Evolutionary conservation across 2,797 vertebrate genomes (phyloP), one percentile per base, ranked within the genome.

Genomic region (Neoniphon sammara): DNA sequence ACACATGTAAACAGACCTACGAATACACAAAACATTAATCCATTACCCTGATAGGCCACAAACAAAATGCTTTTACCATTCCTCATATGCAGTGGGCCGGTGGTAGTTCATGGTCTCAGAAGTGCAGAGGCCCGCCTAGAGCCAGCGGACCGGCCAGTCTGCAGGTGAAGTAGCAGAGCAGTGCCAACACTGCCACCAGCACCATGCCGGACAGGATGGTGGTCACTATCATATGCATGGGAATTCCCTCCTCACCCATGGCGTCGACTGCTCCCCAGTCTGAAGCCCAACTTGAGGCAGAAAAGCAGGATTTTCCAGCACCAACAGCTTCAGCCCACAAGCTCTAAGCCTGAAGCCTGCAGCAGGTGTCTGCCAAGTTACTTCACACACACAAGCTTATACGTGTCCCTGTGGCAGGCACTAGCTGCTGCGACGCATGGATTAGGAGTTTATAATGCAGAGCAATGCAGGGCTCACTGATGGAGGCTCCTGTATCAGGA

Each of bases 161-260:
- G 90, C 94, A 95, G 82, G 87, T 93, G 54, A 94, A 94, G 84
- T 73, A 95, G 83, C 94, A 95, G 9, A 95, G 89, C 60, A 94
- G 65, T 0, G 53, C 77, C 79, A 95, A 54, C 21, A 93, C 90
- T 0, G 77, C 84, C 10, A 92, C 12, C 34, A 94, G 69, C 59
- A 95, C 42, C 1, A 84, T 3, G 23, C 81, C 85, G 12, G 80
- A 84, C 54, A 94, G 80, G 2, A 79, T 46, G 1, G 89, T 70
- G n/a, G 92, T 94, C 78, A 94, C 25, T 15, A 91, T 59, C 12
- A 93, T 15, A 36, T 90, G 65, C 57, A 27, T 4, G 25, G 25
- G 25, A 2, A 68, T 11, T 21, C 63, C 88, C 18, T 63, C 80
- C 3, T 80, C 87, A 52, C 17, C 77, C 90, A 93, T 93, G 66